Evolutionary conservation across 2,888 invertebrate genomes (phyloP).

Genomic region (Lasioglossum morio): DNA sequence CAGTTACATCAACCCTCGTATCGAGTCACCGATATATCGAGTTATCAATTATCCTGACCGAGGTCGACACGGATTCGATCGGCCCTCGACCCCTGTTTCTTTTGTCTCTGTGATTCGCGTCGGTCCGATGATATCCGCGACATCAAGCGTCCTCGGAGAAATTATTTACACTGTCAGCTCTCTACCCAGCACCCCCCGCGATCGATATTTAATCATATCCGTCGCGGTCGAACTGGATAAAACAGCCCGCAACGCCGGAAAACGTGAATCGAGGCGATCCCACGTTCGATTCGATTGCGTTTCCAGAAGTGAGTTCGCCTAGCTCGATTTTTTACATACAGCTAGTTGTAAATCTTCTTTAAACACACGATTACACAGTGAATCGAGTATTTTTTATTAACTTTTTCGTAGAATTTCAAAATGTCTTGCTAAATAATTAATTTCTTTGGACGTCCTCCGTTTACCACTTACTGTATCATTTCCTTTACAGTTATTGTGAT

Average conservation of each 20-base stretch:
- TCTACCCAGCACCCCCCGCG: slow-evolving; percentile 7
- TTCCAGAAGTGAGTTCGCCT: neutral
- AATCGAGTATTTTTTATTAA: neutral
- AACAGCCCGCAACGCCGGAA: neutral
- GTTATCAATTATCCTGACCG: slow-evolving; percentile 48
- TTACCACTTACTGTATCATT: no score
- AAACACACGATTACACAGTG: neutral
- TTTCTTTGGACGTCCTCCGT: no score
- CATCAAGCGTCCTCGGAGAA: slow-evolving; percentile 17
- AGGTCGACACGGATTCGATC: slow-evolving; percentile 20
- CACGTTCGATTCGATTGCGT: neutral
- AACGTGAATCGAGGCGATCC: slow-evolving; percentile 12
- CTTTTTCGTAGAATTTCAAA: no score
- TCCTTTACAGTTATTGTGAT: no score
- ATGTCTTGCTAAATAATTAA: no score
- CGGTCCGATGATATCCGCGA: neutral
- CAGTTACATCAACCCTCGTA: slow-evolving; percentile 6
- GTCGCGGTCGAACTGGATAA: slow-evolving; percentile 20
- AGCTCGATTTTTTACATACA: neutral
- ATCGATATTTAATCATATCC: slow-evolving; percentile 56
- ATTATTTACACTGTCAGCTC: slow-evolving; percentile 47
- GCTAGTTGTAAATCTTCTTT: neutral
- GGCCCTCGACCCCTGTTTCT: neutral
- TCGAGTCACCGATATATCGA: slow-evolving; percentile 53
- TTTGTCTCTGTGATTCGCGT: neutral